Conservation (phyloP, 2,797 vertebrate genomes). For the Prionace glauca region DNA sequence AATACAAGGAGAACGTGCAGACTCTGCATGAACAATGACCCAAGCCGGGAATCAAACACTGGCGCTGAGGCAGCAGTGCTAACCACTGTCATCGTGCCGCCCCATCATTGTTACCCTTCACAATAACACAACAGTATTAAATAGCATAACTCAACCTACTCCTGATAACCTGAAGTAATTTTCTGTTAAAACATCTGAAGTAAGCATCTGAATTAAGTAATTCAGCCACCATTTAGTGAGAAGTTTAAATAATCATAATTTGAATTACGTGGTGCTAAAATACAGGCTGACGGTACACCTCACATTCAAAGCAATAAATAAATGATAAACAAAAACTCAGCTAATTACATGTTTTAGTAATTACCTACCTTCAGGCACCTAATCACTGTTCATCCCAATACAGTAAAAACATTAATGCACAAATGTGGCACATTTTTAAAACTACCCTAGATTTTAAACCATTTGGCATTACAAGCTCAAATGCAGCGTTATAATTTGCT, state of each 20-base stretch:
- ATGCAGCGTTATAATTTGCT: not conserved
- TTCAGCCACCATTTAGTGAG: not conserved
- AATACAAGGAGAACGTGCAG: too few species aligned
- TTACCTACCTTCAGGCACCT: not conserved
- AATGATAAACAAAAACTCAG: not conserved
- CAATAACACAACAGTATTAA: not conserved
- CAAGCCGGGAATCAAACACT: too few species aligned
- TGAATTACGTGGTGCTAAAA: not conserved
- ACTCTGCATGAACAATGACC: too few species aligned
- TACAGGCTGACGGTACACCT: not conserved
- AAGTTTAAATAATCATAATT: not conserved
- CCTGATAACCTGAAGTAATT: not conserved
- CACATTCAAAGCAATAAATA: not conserved
- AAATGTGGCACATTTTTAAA: not conserved
- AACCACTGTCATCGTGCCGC: too few species aligned
- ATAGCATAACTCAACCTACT: not conserved
- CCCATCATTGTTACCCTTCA: too few species aligned
- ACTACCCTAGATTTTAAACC: not conserved
- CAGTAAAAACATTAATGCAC: not conserved
- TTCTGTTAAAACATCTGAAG: not conserved
- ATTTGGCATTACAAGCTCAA: not conserved
- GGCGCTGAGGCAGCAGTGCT: too few species aligned
- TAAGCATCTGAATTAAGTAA: not conserved
- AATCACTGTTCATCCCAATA: not conserved
- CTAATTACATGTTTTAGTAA: constrained; percentile 9